These are phyloP conservation scores for Acanthosoma haemorrhoidale DNA, from an alignment of 2,888 invertebrate species.

Conservation along the genomic window DNA sequence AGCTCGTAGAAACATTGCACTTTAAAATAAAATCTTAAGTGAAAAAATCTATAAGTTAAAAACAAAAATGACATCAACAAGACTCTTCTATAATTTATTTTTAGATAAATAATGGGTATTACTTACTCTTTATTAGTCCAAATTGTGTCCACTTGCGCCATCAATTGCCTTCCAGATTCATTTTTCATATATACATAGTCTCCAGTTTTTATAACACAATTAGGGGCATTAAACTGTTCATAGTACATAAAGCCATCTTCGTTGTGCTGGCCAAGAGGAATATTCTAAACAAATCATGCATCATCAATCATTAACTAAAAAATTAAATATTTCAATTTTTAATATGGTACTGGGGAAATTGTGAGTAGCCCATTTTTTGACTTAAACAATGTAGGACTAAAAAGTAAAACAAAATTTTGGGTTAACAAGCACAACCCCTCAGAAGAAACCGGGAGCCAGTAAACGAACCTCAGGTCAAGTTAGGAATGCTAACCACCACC, in stretches of 20 bases:
- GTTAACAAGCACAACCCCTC: not conserved
- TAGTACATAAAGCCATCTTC: conserved; percentile 80
- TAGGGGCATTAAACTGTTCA: conserved; percentile 85
- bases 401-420: not conserved
- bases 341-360: too few species aligned
- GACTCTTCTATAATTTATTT: not conserved
- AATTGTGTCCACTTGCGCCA: conserved; percentile 79
- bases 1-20: too few species aligned
- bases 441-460: too few species aligned
- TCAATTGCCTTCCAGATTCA: conserved; percentile 59
- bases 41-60: too few species aligned
- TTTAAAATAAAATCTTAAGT: too few species aligned
- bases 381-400: not conserved
- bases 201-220: conserved; percentile 79
- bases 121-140: conserved; percentile 88
- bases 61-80: too few species aligned
- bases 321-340: too few species aligned
- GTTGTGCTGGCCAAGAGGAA: conserved; percentile 61
- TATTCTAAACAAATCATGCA: conserved; percentile 59
- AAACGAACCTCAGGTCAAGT: too few species aligned
- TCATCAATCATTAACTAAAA: not conserved
- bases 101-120: not conserved
- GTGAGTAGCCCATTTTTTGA: too few species aligned
- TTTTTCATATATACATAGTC: conserved; percentile 94
- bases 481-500: too few species aligned